These are phyloP conservation scores for Champsocephalus gunnari DNA, from an alignment of 2,797 vertebrate genomes.

Conservation along the genomic window DNA sequence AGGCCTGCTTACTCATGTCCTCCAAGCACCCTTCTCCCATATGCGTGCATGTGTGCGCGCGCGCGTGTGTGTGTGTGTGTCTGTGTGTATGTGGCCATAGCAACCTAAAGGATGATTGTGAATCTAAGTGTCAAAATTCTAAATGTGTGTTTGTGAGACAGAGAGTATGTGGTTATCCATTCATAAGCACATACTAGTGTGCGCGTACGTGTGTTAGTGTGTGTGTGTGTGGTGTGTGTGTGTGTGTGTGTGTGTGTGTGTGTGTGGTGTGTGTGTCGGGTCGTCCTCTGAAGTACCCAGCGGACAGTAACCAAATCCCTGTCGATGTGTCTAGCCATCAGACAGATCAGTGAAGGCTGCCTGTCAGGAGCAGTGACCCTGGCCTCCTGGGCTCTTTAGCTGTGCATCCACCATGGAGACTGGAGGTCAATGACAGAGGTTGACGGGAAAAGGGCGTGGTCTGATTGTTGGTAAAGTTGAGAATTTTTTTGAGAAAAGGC, in stretches of 20 bases:
- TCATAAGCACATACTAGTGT: constrained; percentile 1
- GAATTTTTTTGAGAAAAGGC: constrained; percentile 22
- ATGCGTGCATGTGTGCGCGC: constrained; percentile 15
- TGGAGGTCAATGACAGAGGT: constrained; percentile 80
- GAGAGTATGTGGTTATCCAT: constrained; percentile 16
- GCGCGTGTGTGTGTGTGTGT: neutral
- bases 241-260: constrained; percentile 17
- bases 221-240: neutral
- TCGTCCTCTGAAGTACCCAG: constrained; percentile 81
- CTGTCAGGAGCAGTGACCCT: constrained; percentile 89
- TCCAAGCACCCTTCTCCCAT: constrained; percentile 49
- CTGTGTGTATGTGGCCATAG: too few relatives aligned
- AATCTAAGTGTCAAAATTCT: constrained; percentile 34
- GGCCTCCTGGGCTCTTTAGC: constrained; percentile 87
- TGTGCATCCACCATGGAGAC: constrained; percentile 90
- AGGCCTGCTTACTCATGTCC: constrained; percentile 77
- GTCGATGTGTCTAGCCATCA: constrained; percentile 80
- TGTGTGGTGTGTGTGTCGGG: constrained; percentile 23
- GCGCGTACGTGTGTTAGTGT: neutral
- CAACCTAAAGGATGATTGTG: neutral
- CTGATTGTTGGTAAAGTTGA: constrained; percentile 38
- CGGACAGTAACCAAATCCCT: constrained; percentile 92
- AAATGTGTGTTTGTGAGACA: constrained; percentile 39
- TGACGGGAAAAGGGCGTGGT: constrained; percentile 28
- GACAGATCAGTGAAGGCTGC: constrained; percentile 89